Evolutionary conservation across 1,140 invertebrate species (phyloP).

Genomic region (Laupala kohalensis): DNA sequence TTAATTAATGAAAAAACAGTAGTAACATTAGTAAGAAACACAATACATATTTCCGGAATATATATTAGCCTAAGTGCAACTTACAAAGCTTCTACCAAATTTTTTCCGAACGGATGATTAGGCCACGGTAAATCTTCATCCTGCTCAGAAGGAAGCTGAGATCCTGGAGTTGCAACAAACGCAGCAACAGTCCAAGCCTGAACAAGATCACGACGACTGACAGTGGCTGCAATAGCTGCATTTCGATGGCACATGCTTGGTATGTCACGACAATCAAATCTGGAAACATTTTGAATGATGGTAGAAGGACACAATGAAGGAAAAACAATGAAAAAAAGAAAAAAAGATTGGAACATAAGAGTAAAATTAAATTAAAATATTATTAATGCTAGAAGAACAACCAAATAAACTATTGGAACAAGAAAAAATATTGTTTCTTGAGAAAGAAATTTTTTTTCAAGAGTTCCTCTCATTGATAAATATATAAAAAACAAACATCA

Average conservation of each 20-base stretch:
- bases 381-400: too few species aligned
- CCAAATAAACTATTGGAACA: too few species aligned
- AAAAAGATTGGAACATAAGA: neutral
- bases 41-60: too few species aligned
- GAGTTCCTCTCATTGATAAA: too few species aligned
- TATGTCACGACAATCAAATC: constrained; percentile 41
- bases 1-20: too few species aligned
- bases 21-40: too few species aligned
- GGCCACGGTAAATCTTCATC: constrained; percentile 57
- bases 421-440: too few species aligned
- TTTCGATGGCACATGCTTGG: constrained; percentile 66
- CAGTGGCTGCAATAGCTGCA: constrained; percentile 52
- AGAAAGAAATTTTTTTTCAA: too few species aligned
- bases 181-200: constrained; percentile 75
- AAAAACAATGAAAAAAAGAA: constrained; percentile 4
- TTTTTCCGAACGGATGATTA: constrained; percentile 72
- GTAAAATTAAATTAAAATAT: constrained; percentile 9
- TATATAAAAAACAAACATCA: too few species aligned
- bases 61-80: constrained; percentile 29
- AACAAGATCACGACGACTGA: constrained; percentile 66
- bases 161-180: constrained; percentile 40
- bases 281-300: constrained; percentile 27
- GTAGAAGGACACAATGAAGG: too few species aligned
- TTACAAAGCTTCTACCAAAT: constrained; percentile 72
- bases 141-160: constrained; percentile 23